A percentile compares a stretch with the other conserved stretches of the same genome.
Evolutionary conservation across 2,888 invertebrate species (phyloP).

Genomic region (Sinelater perroti): DNA sequence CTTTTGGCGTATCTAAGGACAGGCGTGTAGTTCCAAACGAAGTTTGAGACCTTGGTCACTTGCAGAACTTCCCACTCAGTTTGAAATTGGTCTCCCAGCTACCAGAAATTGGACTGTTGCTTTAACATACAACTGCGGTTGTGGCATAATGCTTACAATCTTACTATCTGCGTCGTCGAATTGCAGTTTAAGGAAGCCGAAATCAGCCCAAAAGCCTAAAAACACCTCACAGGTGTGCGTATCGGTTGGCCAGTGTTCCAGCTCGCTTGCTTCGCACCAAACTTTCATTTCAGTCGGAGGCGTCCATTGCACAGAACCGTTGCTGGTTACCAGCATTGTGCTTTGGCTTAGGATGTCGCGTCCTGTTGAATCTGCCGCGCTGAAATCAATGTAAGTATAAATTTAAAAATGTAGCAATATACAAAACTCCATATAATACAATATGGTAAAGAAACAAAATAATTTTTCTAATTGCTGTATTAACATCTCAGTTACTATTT

Average conservation of each 20-base stretch:
- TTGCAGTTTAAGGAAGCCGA: slow-evolving; percentile 44
- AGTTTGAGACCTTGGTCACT: slow-evolving; percentile 24
- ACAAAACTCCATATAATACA: too few relatives aligned
- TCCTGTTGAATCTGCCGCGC: slow-evolving; percentile 50
- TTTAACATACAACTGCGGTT: neutral
- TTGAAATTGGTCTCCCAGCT: slow-evolving; percentile 24
- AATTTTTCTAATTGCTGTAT: too few relatives aligned
- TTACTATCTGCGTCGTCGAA: slow-evolving; percentile 45
- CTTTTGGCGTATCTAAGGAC: neutral
- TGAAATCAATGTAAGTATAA: too few relatives aligned
- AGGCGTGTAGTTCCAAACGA: slow-evolving; percentile 24
- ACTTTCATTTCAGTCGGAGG: slow-evolving; percentile 52
- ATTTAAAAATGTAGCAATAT: too few relatives aligned
- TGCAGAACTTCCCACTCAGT: slow-evolving; percentile 40
- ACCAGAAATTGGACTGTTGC: neutral
- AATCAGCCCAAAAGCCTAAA: slow-evolving; percentile 56
- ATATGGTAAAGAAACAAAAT: too few relatives aligned
- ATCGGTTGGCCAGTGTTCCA: slow-evolving; percentile 60
- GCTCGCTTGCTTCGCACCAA: slow-evolving; percentile 54
- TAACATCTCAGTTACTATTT: too few relatives aligned
- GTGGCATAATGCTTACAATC: slow-evolving; percentile 45
- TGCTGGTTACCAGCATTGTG: slow-evolving; percentile 48
- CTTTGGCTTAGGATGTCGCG: slow-evolving; percentile 50
- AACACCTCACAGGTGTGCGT: slow-evolving; percentile 56
- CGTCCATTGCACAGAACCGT: slow-evolving; percentile 56